Percentiles rank a stretch among this genome's conserved stretches.
These are phyloP conservation scores for Habrosyne pyritoides DNA, from an alignment of 2,888 invertebrate species.

Conservation along the genomic window DNA sequence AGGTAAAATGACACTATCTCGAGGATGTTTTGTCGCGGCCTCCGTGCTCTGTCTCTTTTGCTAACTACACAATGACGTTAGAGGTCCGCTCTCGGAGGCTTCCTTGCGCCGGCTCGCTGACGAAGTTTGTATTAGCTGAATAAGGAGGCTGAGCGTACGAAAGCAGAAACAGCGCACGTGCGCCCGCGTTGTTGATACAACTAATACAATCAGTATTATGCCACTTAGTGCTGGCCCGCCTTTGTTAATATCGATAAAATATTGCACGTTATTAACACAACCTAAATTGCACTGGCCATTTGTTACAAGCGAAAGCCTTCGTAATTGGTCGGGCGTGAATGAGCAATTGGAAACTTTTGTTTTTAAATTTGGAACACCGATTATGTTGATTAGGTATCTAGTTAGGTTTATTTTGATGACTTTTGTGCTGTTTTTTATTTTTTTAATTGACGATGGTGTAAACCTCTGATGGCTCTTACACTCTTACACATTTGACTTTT, in stretches of 20 bases:
- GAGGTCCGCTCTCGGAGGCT: no score
- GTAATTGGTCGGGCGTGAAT: background rate
- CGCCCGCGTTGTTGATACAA: constrained; percentile 5
- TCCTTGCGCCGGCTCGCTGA: no score
- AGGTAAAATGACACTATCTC: no score
- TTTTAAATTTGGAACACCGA: background rate
- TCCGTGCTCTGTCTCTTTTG: no score
- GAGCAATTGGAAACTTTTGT: background rate
- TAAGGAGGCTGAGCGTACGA: background rate
- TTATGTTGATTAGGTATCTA: background rate
- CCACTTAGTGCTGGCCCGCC: background rate
- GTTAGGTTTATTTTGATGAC: no score
- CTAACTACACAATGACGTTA: no score
- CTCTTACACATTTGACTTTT: no score
- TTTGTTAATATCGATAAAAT: constrained; percentile 1
- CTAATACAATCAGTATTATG: background rate
- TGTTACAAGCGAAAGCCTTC: background rate
- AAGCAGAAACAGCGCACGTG: constrained; percentile 6
- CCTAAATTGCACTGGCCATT: background rate
- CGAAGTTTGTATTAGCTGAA: no score
- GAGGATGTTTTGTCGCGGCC: no score
- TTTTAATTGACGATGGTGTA: no score
- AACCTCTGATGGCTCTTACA: no score
- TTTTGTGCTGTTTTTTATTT: no score
- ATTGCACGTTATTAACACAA: background rate